These are phyloP conservation scores for Leuciscus waleckii DNA, from an alignment of 2,797 vertebrate genomes.

Conservation along the genomic window DNA sequence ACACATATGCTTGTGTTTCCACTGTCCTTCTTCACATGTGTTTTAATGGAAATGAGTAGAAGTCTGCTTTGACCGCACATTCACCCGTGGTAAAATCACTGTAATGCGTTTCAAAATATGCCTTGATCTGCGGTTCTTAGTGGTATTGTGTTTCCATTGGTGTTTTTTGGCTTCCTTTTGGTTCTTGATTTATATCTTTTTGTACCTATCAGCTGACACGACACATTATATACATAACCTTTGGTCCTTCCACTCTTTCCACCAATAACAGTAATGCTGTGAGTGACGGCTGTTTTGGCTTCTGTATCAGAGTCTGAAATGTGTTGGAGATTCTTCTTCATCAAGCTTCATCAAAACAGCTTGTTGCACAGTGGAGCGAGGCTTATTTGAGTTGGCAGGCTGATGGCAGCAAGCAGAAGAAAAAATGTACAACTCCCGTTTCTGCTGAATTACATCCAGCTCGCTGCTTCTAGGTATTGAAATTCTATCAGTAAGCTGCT, in stretches of 20 bases:
- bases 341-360: constrained; percentile 47
- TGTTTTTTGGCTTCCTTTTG: constrained; percentile 21
- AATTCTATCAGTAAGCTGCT: constrained; percentile 45
- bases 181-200: constrained; percentile 30
- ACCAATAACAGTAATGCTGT: constrained; percentile 33
- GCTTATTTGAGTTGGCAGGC: constrained; percentile 64
- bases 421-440: constrained; percentile 53
- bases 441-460: constrained; percentile 60
- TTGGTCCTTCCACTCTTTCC: constrained; percentile 35
- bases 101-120: constrained; percentile 23
- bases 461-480: constrained; percentile 51
- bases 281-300: constrained; percentile 30
- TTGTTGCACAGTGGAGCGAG: constrained; percentile 40
- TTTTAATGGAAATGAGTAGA: constrained; percentile 1
- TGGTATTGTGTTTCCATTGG: constrained; percentile 29
- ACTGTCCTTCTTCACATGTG: not conserved
- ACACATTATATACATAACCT: constrained; percentile 36
- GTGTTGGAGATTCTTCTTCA: constrained; percentile 35
- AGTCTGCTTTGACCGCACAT: constrained; percentile 5
- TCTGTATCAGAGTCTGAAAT: constrained; percentile 27
- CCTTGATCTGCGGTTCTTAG: constrained; percentile 10
- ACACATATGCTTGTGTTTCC: not conserved
- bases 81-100: constrained; percentile 9
- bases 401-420: constrained; percentile 45
- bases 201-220: constrained; percentile 31